A percentile compares a stretch with the other conserved stretches of the same genome.
phyloP scores from a whole-genome alignment of 2,113 vertebrate species.

The Carollia perspicillata region DNA sequence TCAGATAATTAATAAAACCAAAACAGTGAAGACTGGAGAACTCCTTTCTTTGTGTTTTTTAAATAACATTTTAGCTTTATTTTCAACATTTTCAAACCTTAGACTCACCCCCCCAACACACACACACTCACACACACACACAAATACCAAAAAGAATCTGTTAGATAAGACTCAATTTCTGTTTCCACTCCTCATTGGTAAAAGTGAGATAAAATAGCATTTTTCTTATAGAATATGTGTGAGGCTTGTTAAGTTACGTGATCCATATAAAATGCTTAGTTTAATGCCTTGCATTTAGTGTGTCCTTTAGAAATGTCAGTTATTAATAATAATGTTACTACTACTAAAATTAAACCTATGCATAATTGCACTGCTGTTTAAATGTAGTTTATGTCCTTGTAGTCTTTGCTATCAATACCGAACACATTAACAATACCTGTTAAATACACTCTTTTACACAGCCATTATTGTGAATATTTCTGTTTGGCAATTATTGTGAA shows the following conservation, averaged over 20 bases:
- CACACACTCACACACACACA: no score
- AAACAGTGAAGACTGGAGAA: background rate
- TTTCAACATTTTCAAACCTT: background rate
- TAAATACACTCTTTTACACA: background rate
- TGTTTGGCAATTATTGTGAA: background rate
- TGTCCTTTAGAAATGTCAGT: background rate
- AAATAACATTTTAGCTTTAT: background rate
- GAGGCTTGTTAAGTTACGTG: background rate
- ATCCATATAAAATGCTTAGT: background rate
- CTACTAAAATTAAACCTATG: background rate
- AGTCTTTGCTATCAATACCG: background rate
- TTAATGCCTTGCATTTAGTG: background rate
- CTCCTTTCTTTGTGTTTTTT: background rate
- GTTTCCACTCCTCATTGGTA: background rate
- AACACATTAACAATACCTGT: background rate
- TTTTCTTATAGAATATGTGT: background rate
- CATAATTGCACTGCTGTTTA: background rate
- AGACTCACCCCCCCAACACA: rapidly evolving
- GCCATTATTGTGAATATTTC: background rate
- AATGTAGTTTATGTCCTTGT: background rate
- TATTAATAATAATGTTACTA: background rate
- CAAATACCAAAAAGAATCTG: background rate
- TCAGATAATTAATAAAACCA: background rate
- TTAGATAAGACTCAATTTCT: background rate
- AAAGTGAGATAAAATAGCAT: background rate